A percentile compares a stretch with the other conserved stretches of the same genome.
phyloP scores from a whole-genome alignment of 2,888 invertebrate genomes.

The Pristionchus mayeri region DNA sequence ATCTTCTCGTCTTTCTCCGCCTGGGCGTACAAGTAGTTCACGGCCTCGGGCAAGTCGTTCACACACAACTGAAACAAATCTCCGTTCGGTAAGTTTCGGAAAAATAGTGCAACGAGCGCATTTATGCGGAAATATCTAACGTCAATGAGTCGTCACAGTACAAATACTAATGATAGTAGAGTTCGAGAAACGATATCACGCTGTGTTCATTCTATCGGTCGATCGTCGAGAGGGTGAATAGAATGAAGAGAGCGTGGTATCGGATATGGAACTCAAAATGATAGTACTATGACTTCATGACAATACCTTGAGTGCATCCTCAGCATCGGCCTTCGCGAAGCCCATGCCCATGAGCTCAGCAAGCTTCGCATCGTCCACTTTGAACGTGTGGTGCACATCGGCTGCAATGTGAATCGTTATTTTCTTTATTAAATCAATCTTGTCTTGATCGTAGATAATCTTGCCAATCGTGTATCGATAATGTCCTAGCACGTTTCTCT shows the following conservation, averaged over 20 bases:
- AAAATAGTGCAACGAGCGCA: too few relatives aligned
- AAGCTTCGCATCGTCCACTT: conserved; percentile 55
- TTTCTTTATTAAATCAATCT: neutral
- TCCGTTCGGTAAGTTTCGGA: too few relatives aligned
- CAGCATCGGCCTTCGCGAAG: conserved; percentile 49
- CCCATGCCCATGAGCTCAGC: conserved; percentile 54
- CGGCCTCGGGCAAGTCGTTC: neutral
- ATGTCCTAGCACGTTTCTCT: too few relatives aligned
- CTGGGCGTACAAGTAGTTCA: neutral
- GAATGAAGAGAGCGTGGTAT: too few relatives aligned
- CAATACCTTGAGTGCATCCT: conserved; percentile 49
- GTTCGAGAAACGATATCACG: too few relatives aligned
- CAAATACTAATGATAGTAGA: too few relatives aligned
- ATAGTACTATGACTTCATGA: neutral
- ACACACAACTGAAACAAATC: neutral
- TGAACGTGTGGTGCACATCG: conserved; percentile 42
- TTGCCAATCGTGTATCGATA: too few relatives aligned
- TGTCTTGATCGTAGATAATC: neutral
- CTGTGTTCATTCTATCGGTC: too few relatives aligned
- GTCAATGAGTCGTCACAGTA: too few relatives aligned
- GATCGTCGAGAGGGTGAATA: too few relatives aligned
- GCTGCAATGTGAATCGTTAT: conserved; percentile 31
- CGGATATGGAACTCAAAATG: neutral
- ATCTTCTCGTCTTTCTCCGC: neutral
- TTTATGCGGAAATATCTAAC: too few relatives aligned